Conservation (phyloP, 2,888 invertebrate genomes). For the Augiades crinisus region DNA sequence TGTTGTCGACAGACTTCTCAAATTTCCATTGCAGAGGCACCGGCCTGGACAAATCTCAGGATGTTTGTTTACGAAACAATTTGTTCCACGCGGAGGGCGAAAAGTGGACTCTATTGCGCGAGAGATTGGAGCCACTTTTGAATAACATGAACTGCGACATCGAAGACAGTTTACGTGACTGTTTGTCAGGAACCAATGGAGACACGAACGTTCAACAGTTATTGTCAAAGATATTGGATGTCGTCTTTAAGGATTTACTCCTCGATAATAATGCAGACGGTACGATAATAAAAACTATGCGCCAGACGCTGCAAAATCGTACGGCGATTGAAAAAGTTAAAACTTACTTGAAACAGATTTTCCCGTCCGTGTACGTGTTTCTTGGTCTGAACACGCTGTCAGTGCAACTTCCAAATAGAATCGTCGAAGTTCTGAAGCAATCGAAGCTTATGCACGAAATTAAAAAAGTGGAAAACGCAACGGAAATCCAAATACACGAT, state of each 20-base stretch:
- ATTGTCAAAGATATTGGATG: constrained; percentile 73
- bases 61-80: constrained; percentile 79
- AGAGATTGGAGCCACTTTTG: constrained; percentile 61
- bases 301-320: constrained; percentile 50
- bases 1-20: constrained; percentile 70
- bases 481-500: constrained; percentile 47
- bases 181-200: constrained; percentile 76
- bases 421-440: constrained; percentile 43
- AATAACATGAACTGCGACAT: constrained; percentile 51
- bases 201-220: constrained; percentile 72
- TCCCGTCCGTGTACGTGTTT: constrained; percentile 62
- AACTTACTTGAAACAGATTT: constrained; percentile 66
- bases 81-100: constrained; percentile 74
- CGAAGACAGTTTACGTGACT: constrained; percentile 64
- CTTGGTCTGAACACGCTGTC: constrained; percentile 54
- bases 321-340: constrained; percentile 54
- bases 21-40: constrained; percentile 75
- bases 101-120: constrained; percentile 68
- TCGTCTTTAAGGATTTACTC: constrained; percentile 66
- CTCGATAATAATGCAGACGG: constrained; percentile 53
- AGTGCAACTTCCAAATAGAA: constrained; percentile 47
- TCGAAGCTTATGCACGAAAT: constrained; percentile 53
- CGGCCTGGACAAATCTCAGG: constrained; percentile 74
- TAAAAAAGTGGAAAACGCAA: constrained; percentile 49
- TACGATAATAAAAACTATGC: constrained; percentile 50